Evolutionary conservation across 2,888 invertebrate species (phyloP).

Genomic region (Pterobdella sp.): DNA sequence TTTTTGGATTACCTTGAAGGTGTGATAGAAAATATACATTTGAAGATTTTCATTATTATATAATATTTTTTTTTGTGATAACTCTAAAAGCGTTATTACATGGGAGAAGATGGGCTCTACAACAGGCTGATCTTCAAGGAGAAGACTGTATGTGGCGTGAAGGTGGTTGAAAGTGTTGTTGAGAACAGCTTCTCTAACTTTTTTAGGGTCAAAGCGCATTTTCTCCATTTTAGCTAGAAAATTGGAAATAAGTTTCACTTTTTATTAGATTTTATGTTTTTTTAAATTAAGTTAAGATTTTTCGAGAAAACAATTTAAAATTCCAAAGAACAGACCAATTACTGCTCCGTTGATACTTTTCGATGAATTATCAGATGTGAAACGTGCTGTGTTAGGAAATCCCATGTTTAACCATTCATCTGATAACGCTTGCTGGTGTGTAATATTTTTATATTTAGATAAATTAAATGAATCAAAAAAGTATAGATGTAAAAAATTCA

Average conservation of each 20-base stretch:
- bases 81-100: neutral
- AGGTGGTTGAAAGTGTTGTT: neutral
- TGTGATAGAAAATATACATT: too few relatives aligned
- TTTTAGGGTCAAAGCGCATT: neutral
- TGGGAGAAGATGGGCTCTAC: neutral
- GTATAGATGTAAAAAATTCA: too few relatives aligned
- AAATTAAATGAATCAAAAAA: too few relatives aligned
- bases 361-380: neutral
- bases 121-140: neutral
- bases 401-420: slow-evolving; percentile 20
- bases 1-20: too few relatives aligned
- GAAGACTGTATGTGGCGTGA: neutral
- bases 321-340: neutral
- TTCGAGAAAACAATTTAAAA: slow-evolving; percentile 1
- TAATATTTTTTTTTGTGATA: too few relatives aligned
- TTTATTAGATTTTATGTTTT: neutral
- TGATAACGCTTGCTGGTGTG: slow-evolving; percentile 16
- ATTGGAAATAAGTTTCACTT: neutral
- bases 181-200: neutral
- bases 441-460: neutral
- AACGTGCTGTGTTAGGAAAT: neutral
- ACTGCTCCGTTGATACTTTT: neutral
- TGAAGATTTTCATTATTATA: too few relatives aligned
- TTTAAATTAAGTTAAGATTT: too few relatives aligned
- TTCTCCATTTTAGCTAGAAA: neutral